Evolutionary conservation across 2,888 invertebrate species (phyloP).

Genomic region (Lomographa bimaculata): DNA sequence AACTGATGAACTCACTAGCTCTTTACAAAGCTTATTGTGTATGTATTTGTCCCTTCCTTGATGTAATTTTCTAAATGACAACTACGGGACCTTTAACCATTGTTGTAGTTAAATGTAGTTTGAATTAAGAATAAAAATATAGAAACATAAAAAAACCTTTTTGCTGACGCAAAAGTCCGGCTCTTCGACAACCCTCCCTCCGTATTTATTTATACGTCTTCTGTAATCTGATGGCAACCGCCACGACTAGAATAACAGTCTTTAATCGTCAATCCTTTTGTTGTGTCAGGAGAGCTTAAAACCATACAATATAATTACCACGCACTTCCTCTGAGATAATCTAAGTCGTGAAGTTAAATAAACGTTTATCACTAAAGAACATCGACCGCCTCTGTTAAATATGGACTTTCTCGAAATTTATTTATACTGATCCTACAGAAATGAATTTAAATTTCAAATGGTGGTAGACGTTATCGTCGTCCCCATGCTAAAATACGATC

Average conservation of each 20-base stretch:
- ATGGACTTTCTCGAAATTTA: constrained; percentile 18
- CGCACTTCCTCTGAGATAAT: constrained; percentile 36
- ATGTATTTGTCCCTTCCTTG: no score
- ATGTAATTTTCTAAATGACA: no score
- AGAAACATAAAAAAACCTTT: no score
- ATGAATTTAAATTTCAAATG: constrained; percentile 1
- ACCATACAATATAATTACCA: constrained; percentile 31
- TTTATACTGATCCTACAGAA: constrained; percentile 1
- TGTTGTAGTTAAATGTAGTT: no score
- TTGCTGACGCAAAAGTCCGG: no score
- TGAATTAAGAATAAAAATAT: no score
- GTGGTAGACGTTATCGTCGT: constrained; percentile 1
- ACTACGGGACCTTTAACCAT: no score
- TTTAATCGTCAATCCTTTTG: constrained; percentile 33
- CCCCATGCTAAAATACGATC: constrained; percentile 2
- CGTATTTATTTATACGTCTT: constrained; percentile 53
- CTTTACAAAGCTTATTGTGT: no score
- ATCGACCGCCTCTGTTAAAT: constrained; percentile 30
- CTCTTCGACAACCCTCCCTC: constrained; percentile 23
- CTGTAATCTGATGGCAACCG: constrained; percentile 58
- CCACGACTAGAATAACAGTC: constrained; percentile 42
- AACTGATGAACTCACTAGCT: no score
- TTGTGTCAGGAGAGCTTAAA: constrained; percentile 33
- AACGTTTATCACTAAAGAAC: constrained; percentile 33
- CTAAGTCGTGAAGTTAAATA: constrained; percentile 33